Evolutionary conservation across 2,888 invertebrate genomes (phyloP).

Genomic region (Zhuqinia jingwanae): DNA sequence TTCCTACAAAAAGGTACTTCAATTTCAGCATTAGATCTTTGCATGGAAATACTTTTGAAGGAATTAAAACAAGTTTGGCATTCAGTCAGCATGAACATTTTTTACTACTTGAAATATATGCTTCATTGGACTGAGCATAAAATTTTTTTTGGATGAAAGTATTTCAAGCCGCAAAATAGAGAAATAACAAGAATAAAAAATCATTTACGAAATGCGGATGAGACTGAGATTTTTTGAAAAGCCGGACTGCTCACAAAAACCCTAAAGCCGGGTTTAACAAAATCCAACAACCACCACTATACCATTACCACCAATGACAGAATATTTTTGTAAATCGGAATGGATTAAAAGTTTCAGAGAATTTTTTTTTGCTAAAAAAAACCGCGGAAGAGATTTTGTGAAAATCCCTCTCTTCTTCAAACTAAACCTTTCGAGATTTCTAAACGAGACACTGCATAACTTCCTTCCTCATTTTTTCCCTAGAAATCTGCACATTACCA

Average conservation of each 20-base stretch:
- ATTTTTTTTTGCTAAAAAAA: not conserved
- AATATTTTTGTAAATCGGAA: slow-evolving; percentile 16
- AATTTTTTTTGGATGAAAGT: not conserved
- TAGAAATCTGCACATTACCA: not conserved
- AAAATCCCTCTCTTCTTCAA: not conserved
- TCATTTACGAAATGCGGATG: slow-evolving; percentile 23
- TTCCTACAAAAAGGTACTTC: slow-evolving; percentile 37
- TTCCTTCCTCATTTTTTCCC: slow-evolving; percentile 39
- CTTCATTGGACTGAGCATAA: slow-evolving; percentile 6
- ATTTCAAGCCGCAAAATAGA: not conserved
- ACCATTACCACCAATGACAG: slow-evolving; percentile 30
- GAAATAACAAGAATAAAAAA: slow-evolving; percentile 28
- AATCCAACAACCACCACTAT: not conserved
- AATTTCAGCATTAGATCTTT: not conserved
- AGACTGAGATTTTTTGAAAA: slow-evolving; percentile 10
- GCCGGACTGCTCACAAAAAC: not conserved
- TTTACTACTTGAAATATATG: slow-evolving; percentile 16
- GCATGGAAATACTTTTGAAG: slow-evolving; percentile 45
- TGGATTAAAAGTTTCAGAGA: slow-evolving; percentile 33
- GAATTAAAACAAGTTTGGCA: slow-evolving; percentile 66
- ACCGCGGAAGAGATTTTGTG: slow-evolving; percentile 19
- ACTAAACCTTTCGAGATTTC: not conserved
- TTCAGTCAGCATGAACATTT: slow-evolving; percentile 29
- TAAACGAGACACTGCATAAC: not conserved
- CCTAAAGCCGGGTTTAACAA: slow-evolving; percentile 30